Evolutionary conservation across 2,797 vertebrate species (phyloP), one percentile per base, ranked within the genome.

Genomic region (Sternarchorhynchus goeldii): DNA sequence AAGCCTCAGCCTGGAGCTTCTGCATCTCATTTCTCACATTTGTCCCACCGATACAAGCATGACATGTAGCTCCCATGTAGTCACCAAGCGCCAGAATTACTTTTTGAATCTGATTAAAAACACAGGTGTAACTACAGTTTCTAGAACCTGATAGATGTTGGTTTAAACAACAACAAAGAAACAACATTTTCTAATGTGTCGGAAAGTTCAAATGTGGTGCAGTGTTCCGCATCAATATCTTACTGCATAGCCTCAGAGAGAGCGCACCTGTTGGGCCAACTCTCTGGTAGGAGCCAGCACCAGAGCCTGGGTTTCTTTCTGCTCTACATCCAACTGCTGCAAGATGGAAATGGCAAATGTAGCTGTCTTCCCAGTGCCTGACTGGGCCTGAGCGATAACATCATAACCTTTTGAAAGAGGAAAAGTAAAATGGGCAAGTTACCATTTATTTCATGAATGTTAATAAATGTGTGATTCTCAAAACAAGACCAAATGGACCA

Each of bases 341-440:
- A 95, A 92, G 92, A 95, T 95, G 90, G 95, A 95, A 92, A 95
- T 95, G 91, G 94, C 94, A 93, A 95, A 95, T 89, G 94, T 95
- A 90, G 94, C 94, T 90, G 94, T 95, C 93, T 95, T 95, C 89
- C 94, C 94, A 91, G 94, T 95, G 90, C 94, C 94, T 91, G 94
- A 95, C 92, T 95, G 94, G 91, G 94, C 94, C 92, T 95, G 94
- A 89, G 94, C 94, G 93, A 95, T 95, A 91, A 95, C 94, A 93
- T 95, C 94, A 93, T 94, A 94, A 82, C 94, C 94, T 95, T 93
- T 50, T 14, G 45, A 50, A 14, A 50, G 6, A n/a, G 31, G 16
- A 21, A 29, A 36, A 65, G 45, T 2, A 12, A 50, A 10, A 50
- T 14, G 10, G 3, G 45, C 14, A 12, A 50, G 45, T 50, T 50